These are phyloP conservation scores for Dynastes hyllus DNA, from an alignment of 2,888 invertebrate species.

Conservation along the genomic window DNA sequence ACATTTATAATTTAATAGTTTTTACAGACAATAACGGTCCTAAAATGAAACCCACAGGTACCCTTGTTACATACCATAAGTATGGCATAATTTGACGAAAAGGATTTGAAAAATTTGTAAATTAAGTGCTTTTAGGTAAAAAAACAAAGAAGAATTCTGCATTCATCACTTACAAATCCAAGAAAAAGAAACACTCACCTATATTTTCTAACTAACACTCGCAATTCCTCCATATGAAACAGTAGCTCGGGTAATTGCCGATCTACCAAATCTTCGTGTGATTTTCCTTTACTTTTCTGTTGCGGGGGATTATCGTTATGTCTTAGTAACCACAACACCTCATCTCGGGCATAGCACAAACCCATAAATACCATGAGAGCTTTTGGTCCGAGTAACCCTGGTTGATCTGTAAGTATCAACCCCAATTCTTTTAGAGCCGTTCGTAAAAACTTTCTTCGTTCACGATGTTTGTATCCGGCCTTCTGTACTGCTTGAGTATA, in stretches of 20 bases:
- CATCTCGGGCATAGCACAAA: conserved; percentile 95
- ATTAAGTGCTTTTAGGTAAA: no score
- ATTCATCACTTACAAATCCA: no score
- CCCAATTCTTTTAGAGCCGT: conserved; percentile 96
- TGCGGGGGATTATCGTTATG: conserved; percentile 97
- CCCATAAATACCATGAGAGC: conserved; percentile 97
- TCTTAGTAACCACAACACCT: conserved; percentile 96
- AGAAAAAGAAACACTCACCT: conserved; percentile 10
- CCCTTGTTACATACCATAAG: no score
- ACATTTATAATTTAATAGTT: no score
- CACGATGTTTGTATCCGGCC: conserved; percentile 93
- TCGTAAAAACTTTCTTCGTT: conserved; percentile 95
- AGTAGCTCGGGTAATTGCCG: conserved; percentile 96
- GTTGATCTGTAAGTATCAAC: conserved; percentile 97
- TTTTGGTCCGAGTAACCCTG: conserved; percentile 97
- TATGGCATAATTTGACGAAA: no score
- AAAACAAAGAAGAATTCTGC: no score
- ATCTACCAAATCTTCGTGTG: conserved; percentile 95
- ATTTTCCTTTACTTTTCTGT: conserved; percentile 86
- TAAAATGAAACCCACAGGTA: no score
- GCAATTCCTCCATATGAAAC: conserved; percentile 98
- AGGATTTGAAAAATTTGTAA: no score
- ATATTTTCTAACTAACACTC: conserved; percentile 91
- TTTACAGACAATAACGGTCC: no score
- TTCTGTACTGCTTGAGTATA: conserved; percentile 92